phyloP scores from a whole-genome alignment of 23 tunicate species.

The Trididemnum miniatum region DNA sequence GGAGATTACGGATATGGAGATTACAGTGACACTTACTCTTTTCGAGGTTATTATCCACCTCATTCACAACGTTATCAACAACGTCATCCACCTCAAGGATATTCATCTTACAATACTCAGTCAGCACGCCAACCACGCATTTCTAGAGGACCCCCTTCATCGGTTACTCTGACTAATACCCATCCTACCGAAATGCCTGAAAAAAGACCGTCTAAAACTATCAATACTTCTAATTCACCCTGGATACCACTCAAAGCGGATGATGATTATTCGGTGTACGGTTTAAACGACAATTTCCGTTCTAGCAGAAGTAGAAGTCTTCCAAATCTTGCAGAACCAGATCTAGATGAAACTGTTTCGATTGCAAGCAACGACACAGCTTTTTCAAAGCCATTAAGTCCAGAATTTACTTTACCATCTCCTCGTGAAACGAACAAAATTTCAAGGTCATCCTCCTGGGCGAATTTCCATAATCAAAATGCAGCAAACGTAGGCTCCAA shows the following conservation, averaged over 20 bases:
- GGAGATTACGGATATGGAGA: conserved; percentile 56
- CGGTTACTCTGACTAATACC: neutral
- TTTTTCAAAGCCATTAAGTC: conserved; percentile 24
- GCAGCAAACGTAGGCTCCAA: neutral
- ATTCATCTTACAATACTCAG: neutral
- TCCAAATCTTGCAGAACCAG: conserved; percentile 41
- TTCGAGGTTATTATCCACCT: conserved; percentile 23
- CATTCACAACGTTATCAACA: neutral
- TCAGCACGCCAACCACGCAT: neutral
- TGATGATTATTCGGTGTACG: conserved; percentile 40
- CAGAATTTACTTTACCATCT: conserved; percentile 50
- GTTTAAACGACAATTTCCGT: neutral
- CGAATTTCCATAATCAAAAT: neutral
- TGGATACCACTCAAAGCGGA: conserved; percentile 44
- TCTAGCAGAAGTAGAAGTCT: conserved; percentile 37
- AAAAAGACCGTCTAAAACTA: neutral
- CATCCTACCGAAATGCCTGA: neutral
- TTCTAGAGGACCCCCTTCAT: too few relatives aligned
- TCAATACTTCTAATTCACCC: conserved; percentile 19
- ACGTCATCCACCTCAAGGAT: neutral
- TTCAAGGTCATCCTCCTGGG: conserved; percentile 50
- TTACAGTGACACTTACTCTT: conserved; percentile 40
- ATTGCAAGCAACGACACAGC: neutral
- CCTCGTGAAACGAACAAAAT: conserved; percentile 42
- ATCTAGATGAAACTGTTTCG: neutral